These are phyloP conservation scores for Neosilurus hyrtlii DNA, from an alignment of 2,797 vertebrate genomes.

Conservation along the genomic window DNA sequence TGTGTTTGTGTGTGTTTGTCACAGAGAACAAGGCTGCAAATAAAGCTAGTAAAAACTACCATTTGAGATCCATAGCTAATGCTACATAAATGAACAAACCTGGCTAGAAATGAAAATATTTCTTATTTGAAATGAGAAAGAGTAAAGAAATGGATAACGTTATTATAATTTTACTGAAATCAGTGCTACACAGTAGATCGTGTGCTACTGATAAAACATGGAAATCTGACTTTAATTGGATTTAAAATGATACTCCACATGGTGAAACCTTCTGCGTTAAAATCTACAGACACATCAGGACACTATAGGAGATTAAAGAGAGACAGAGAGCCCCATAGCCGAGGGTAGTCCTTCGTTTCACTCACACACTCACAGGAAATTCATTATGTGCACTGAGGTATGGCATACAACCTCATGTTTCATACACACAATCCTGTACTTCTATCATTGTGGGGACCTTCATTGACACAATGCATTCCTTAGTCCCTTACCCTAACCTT, in stretches of 20 bases:
- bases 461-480: too few species aligned
- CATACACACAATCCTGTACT: not conserved
- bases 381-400: constrained; percentile 10
- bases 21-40: not conserved
- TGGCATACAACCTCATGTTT: constrained; percentile 5
- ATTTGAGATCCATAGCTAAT: not conserved
- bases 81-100: not conserved
- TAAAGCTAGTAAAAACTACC: not conserved
- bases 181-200: not conserved
- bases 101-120: not conserved
- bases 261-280: not conserved
- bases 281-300: not conserved
- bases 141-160: not conserved
- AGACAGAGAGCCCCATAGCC: not conserved
- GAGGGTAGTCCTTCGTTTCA: not conserved
- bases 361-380: not conserved
- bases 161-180: not conserved
- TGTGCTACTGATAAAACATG: not conserved
- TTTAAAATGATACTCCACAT: not conserved
- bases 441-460: too few species aligned
- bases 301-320: not conserved
- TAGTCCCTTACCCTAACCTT: too few species aligned
- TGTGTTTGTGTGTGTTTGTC: not conserved
- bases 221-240: not conserved
- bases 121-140: not conserved